Evolutionary conservation across 2,888 invertebrate species (phyloP).

Genomic region (Belgica antarctica): DNA sequence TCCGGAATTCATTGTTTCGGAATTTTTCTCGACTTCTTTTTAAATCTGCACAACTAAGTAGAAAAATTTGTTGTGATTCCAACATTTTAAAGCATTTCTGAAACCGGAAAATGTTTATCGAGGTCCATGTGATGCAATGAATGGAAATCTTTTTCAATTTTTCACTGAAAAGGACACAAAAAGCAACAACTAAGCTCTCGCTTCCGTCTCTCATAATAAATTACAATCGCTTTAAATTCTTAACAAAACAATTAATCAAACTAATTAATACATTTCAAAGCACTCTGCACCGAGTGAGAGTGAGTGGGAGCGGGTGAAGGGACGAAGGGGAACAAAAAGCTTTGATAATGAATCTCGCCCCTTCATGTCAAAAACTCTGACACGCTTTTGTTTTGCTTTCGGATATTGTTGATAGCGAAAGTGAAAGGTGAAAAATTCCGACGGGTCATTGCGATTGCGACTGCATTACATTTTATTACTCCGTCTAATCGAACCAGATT

Average conservation of each 20-base stretch:
- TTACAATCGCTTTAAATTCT: conserved; percentile 44
- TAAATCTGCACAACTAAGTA: too few relatives aligned
- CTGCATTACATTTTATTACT: not conserved
- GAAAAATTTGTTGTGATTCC: not conserved
- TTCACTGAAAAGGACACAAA: not conserved
- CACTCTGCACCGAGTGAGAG: conserved; percentile 20
- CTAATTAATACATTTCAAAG: conserved; percentile 44
- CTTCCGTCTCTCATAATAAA: conserved; percentile 31
- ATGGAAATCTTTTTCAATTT: conserved; percentile 7
- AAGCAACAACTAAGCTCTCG: not conserved
- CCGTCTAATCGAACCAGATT: too few relatives aligned
- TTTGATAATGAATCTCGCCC: conserved; percentile 43
- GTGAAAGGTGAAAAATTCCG: not conserved
- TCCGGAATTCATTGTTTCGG: too few relatives aligned
- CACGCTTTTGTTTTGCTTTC: conserved; percentile 31
- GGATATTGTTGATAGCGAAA: not conserved
- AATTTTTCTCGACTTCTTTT: too few relatives aligned
- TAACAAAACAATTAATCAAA: conserved; percentile 44
- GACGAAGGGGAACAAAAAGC: not conserved
- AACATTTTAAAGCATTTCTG: not conserved
- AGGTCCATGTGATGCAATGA: not conserved
- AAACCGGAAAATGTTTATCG: not conserved
- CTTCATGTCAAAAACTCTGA: conserved; percentile 35
- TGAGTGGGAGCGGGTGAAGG: not conserved
- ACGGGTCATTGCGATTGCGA: conserved; percentile 19